These are phyloP conservation scores for Melanotaenia maccullochi DNA, from an alignment of 2,797 vertebrate genomes.

Conservation along the genomic window DNA sequence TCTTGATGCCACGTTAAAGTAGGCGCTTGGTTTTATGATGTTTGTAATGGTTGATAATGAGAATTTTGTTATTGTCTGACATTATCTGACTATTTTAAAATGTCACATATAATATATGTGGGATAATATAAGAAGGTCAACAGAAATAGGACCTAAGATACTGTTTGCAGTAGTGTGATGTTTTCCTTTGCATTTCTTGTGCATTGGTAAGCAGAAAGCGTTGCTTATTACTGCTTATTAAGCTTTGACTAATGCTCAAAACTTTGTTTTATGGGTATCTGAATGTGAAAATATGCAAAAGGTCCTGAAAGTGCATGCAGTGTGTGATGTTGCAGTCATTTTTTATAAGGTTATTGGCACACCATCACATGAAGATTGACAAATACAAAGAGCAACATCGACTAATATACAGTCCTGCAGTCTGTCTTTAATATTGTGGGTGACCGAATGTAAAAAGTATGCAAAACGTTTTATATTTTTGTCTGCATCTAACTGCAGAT, in stretches of 20 bases:
- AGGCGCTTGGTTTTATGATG: slow-evolving; percentile 2
- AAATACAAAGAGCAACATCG: no score
- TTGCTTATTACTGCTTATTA: not conserved
- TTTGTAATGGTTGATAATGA: slow-evolving; percentile 14
- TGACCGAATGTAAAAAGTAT: no score
- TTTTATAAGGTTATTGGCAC: no score
- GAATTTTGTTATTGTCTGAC: not conserved
- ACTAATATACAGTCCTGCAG: no score
- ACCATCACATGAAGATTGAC: no score
- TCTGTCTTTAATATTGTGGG: no score
- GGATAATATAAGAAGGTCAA: not conserved
- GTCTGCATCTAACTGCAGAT: not conserved
- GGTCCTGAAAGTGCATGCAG: no score
- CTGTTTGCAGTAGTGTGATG: slow-evolving; percentile 5
- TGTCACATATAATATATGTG: no score
- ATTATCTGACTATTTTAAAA: not conserved
- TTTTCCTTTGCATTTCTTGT: not conserved
- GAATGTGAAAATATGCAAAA: no score
- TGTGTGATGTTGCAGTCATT: no score
- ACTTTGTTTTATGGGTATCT: not conserved
- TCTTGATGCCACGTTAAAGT: slow-evolving; percentile 15
- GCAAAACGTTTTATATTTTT: no score
- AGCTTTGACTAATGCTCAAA: not conserved
- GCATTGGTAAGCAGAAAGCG: not conserved
- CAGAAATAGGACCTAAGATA: not conserved